Evolutionary conservation across 2,113 vertebrate species (phyloP).

Genomic region (Callithrix jacchus): DNA sequence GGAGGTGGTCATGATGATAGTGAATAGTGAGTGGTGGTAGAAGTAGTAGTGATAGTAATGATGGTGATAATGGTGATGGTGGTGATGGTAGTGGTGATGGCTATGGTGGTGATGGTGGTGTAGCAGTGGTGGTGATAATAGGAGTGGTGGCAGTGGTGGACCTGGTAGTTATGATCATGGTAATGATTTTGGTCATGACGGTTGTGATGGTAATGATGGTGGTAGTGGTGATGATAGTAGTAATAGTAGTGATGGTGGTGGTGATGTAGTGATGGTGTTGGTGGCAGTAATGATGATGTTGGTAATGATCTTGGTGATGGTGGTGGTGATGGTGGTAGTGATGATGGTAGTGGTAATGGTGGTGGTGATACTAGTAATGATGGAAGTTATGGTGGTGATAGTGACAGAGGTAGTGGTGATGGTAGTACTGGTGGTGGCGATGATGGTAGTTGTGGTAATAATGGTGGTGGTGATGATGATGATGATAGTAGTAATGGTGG

Average conservation of each 20-base stretch:
- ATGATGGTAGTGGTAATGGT: fast-evolving
- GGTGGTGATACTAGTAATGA: too few species aligned
- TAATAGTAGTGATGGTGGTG: neutral
- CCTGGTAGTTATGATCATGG: neutral
- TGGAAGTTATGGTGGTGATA: too few species aligned
- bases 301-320: neutral
- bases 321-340: fast-evolving
- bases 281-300: fast-evolving
- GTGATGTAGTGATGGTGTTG: fast-evolving
- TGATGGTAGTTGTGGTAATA: fast-evolving
- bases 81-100: fast-evolving
- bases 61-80: neutral
- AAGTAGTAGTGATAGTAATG: too few species aligned
- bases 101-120: neutral
- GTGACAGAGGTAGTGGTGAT: too few species aligned
- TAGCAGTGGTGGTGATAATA: fast-evolving
- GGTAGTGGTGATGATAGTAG: fast-evolving
- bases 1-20: too few species aligned
- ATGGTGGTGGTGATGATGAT: too few species aligned
- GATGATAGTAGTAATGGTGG: too few species aligned
- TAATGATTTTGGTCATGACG: neutral
- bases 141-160: neutral
- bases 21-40: neutral
- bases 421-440: neutral
- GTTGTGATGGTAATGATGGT: neutral